Base-by-base conservation (phyloP, 2,797 vertebrate species). In the Ctenopoma kingsleyae region DNA sequence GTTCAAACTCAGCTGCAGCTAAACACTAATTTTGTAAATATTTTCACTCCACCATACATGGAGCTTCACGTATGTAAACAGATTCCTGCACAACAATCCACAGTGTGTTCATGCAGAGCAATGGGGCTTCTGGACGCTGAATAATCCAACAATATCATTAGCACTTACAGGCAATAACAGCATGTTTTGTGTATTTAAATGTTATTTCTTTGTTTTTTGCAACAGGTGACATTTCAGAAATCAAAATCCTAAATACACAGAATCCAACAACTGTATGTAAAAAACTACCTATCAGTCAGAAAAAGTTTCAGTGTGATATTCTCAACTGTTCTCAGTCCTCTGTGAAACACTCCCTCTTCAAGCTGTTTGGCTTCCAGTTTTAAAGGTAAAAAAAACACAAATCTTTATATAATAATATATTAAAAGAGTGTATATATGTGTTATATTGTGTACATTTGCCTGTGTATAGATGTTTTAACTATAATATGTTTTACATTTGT, bases 351-450 rank as follows among this genome's bases (percentile, higher is more conserved):
- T 90, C 87, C 87, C 75, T 91, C 88, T 87, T 91, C 85, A 89
- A 92, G 92, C 92, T 91, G 91, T 89, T 86, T 81, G 71, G 74
- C 90, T 91, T 93, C 86, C 87, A 79, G 68, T 91, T 91, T 86
- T 84, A 79, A 93, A 87, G 76, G 67, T 78, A 76, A 84, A 71
- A 73, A 76, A 78, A 75, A 85, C 84, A 90, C 90, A 95, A 93
- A 93, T 91, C 87, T 94, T 91, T 94, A 95, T 95, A 95, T 94
- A 95, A 95, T 96, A 96, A 96, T 96, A 96, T 96, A 96, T 96
- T 95, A 89, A 94, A 93, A 92, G 91, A 92, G 90, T 95, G 94
- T 96, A 94, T 94, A 95, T 95, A 95, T 89, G 87, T 94, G 93
- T 95, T 93, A 95, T 95, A 95, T 94, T 92, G 89, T 95, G 94